phyloP scores from a whole-genome alignment of 2,113 vertebrate species.

The Albula glossodonta region DNA sequence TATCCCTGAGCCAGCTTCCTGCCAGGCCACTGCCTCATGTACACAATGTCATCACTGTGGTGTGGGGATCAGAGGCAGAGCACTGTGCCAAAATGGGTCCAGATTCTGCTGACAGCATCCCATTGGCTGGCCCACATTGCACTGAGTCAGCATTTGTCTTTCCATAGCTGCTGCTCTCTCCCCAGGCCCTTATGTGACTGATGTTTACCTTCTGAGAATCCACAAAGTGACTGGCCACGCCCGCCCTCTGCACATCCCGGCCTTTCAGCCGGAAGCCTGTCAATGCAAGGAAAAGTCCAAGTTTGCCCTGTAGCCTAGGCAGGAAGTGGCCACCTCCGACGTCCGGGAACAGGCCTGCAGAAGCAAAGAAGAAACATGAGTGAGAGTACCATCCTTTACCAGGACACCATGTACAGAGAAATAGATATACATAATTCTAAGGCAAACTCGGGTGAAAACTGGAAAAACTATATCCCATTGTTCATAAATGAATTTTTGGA shows the following conservation, averaged over 20 bases:
- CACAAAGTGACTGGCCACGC: constrained; percentile 91
- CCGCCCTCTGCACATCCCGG: constrained; percentile 82
- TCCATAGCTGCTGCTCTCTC: constrained; percentile 2
- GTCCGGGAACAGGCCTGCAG: constrained; percentile 90
- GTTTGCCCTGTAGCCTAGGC: constrained; percentile 83
- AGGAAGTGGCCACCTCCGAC: constrained; percentile 95
- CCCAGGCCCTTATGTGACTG: background rate
- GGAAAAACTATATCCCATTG: too few relatives aligned
- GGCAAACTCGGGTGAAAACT: too few relatives aligned
- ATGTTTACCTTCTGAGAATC: constrained; percentile 81
- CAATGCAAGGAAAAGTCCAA: constrained; percentile 85
- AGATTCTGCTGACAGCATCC: background rate
- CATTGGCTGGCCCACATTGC: constrained; percentile 14
- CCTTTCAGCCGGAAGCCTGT: constrained; percentile 91
- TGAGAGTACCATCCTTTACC: too few relatives aligned
- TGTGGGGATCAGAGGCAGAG: background rate
- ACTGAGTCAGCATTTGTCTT: constrained; percentile 34
- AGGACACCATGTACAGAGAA: too few relatives aligned
- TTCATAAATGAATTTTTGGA: too few relatives aligned
- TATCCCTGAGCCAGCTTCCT: too few relatives aligned
- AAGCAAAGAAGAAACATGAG: background rate
- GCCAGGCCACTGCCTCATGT: background rate
- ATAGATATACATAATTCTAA: too few relatives aligned
- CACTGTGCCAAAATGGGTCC: background rate
- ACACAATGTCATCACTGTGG: background rate